Percentiles rank a stretch among this genome's conserved stretches.
Conservation (phyloP, 2,888 invertebrate species). For the Dilophus febrilis region DNA sequence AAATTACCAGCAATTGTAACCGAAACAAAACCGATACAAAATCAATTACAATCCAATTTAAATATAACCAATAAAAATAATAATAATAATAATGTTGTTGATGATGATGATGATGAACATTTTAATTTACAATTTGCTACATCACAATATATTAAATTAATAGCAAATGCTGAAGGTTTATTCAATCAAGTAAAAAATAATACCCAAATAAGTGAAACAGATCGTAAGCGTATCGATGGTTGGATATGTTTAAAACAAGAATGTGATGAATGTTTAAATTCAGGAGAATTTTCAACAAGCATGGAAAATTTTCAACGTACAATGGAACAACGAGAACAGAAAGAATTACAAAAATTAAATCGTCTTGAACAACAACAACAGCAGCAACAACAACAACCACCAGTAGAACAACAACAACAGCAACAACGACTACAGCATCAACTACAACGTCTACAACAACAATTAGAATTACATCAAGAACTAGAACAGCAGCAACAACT, state of each 20-base stretch:
- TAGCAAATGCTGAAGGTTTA: constrained; percentile 69
- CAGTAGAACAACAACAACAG: neutral
- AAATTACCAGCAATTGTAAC: neutral
- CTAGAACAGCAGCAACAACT: neutral
- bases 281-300: constrained; percentile 23
- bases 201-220: constrained; percentile 49
- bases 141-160: constrained; percentile 63
- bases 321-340: no score
- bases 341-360: no score
- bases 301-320: constrained; percentile 20
- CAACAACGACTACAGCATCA: neutral
- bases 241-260: constrained; percentile 77
- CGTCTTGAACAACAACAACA: constrained; percentile 16
- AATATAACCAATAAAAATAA: neutral
- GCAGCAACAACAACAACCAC: neutral
- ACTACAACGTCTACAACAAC: neutral
- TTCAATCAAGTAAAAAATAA: constrained; percentile 51
- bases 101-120: constrained; percentile 3
- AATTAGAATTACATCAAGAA: neutral
- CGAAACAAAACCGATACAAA: neutral
- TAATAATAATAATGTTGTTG: constrained; percentile 14
- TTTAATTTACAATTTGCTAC: constrained; percentile 72
- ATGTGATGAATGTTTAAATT: constrained; percentile 58
- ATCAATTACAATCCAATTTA: neutral
- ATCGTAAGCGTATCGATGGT: constrained; percentile 59